Evolutionary conservation across 2,113 vertebrate species (phyloP).

Genomic region (Phyllostomus hastatus): DNA sequence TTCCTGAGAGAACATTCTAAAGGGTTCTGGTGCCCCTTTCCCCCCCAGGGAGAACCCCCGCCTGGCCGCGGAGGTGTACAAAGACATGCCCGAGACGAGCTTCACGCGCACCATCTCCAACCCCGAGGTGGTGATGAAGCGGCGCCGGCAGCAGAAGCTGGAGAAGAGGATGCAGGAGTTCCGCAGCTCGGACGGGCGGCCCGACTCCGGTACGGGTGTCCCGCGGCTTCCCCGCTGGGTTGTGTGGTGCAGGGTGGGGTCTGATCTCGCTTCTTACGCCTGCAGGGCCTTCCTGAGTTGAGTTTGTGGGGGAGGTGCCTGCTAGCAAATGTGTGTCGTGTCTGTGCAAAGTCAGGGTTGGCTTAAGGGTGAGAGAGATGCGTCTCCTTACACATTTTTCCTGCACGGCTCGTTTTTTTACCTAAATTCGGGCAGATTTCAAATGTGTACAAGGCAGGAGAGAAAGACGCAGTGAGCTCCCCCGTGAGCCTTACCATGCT

Average conservation of each 20-base stretch:
- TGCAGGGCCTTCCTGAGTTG: not conserved
- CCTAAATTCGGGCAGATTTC: not conserved
- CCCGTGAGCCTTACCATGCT: no score
- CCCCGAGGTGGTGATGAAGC: conserved; percentile 98
- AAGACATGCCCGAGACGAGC: conserved; percentile 99
- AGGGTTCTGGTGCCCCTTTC: no score
- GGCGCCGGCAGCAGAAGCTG: conserved; percentile 94
- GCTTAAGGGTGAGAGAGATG: not conserved
- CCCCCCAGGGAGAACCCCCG: conserved; percentile 90
- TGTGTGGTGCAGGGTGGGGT: not conserved
- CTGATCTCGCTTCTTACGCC: not conserved
- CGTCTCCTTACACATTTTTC: rapidly evolving
- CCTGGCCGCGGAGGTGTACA: conserved; percentile 97
- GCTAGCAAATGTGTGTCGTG: rapidly evolving
- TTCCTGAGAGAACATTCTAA: not conserved
- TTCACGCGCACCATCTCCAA: conserved; percentile 99
- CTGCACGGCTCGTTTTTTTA: no score
- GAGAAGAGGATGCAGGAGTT: conserved; percentile 99
- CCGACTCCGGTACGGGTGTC: conserved; percentile 89
- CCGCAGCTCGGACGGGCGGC: conserved; percentile 94
- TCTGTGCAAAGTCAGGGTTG: not conserved
- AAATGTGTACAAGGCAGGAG: not conserved
- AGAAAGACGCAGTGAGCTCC: not conserved
- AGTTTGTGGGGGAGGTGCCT: not conserved
- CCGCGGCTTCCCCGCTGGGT: rapidly evolving